Conservation (phyloP, 1,140 invertebrate species). For the Ceratoteleas bidentatus region DNA sequence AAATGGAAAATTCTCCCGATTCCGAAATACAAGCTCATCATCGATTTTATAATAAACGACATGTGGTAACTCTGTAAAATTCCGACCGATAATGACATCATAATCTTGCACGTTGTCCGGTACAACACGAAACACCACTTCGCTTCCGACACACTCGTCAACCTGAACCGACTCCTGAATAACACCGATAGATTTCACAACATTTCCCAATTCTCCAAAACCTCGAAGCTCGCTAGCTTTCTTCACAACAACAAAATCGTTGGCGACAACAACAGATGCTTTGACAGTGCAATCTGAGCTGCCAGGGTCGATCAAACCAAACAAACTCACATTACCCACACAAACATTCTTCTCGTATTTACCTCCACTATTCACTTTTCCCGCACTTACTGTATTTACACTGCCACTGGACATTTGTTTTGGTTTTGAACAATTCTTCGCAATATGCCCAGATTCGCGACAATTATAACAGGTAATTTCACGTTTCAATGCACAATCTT, state of each 20-base stretch:
- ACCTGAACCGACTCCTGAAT: neutral
- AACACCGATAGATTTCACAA: conserved; percentile 14
- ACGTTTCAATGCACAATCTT: neutral
- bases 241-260: conserved; percentile 6
- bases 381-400: neutral
- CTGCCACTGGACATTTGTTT: no score
- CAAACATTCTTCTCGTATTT: conserved; percentile 18
- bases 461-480: neutral
- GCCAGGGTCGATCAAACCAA: conserved; percentile 33
- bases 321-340: neutral
- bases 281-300: conserved; percentile 37
- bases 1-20: conserved; percentile 3
- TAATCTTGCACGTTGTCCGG: conserved; percentile 21
- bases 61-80: conserved; percentile 26
- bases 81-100: conserved; percentile 23
- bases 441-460: neutral
- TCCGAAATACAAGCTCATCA: neutral
- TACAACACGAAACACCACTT: conserved; percentile 4
- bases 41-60: conserved; percentile 9
- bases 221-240: conserved; percentile 18
- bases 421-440: neutral
- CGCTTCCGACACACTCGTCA: neutral
- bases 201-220: conserved; percentile 24
- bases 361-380: no score
- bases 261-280: conserved; percentile 30